Conservation (phyloP, 2,888 invertebrate species). For the Sesia apiformis region DNA sequence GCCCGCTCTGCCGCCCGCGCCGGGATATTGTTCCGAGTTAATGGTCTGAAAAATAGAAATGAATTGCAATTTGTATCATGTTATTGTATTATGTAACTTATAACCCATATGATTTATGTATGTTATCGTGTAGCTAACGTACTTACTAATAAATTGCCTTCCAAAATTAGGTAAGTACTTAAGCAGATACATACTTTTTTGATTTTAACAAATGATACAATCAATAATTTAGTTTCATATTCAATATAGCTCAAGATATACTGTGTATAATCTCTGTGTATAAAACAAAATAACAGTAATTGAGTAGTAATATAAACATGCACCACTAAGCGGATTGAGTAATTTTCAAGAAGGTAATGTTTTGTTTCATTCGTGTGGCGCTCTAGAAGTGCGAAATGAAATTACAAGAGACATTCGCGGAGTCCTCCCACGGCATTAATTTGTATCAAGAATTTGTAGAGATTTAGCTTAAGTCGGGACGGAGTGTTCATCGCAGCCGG, state of each 20-base stretch:
- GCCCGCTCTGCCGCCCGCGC: constrained; percentile 51
- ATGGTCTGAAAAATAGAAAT: constrained; percentile 71
- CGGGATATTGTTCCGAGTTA: constrained; percentile 66
- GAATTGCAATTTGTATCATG: constrained; percentile 59
- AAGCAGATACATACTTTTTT: no score
- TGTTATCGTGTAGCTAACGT: no score
- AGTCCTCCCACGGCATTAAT: constrained; percentile 64
- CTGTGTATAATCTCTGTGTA: no score
- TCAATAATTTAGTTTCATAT: no score
- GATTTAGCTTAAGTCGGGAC: constrained; percentile 67
- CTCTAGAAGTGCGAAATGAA: constrained; percentile 54
- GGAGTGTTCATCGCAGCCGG: constrained; percentile 68
- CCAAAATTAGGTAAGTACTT: no score
- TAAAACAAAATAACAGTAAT: no score
- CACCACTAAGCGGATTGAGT: constrained; percentile 9
- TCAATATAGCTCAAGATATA: no score
- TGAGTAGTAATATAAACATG: no score
- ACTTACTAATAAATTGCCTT: no score
- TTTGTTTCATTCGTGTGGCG: constrained; percentile 29
- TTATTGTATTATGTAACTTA: constrained; percentile 15
- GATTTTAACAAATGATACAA: no score
- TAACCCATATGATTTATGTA: no score
- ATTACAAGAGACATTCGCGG: constrained; percentile 57
- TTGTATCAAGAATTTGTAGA: constrained; percentile 75
- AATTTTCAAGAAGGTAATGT: constrained; percentile 26